Percentiles rank a stretch among this genome's conserved stretches.
phyloP scores from a whole-genome alignment of 2,797 vertebrate genomes.

The Falco cherrug region DNA sequence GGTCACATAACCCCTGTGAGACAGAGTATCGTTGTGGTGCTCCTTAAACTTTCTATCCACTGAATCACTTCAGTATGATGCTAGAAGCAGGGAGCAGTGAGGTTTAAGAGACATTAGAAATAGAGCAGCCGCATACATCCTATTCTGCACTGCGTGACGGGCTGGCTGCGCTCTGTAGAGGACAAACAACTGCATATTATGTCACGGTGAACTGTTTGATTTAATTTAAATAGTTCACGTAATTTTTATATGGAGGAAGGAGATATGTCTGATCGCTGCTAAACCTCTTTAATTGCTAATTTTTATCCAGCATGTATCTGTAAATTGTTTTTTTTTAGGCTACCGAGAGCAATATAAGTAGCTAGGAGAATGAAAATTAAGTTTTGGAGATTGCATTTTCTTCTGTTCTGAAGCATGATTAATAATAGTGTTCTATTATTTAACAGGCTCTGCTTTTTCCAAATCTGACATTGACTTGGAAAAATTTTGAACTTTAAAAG shows the following conservation, averaged over 20 bases:
- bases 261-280: neutral
- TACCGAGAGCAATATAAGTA: conserved; percentile 12
- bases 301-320: neutral
- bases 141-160: neutral
- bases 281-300: neutral
- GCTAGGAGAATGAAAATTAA: conserved; percentile 11
- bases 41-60: neutral
- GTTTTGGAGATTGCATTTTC: neutral
- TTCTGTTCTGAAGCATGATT: conserved; percentile 51
- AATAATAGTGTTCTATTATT: conserved; percentile 49
- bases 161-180: neutral
- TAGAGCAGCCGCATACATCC: neutral
- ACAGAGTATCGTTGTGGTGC: neutral
- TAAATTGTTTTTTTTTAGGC: neutral
- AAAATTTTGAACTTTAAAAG: conserved; percentile 69
- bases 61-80: neutral
- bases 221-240: neutral
- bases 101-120: neutral
- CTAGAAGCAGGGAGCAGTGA: neutral
- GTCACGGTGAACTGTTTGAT: neutral
- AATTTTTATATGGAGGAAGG: neutral
- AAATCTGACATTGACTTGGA: conserved; percentile 63
- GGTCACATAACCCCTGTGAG: neutral
- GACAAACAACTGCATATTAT: neutral
- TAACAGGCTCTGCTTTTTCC: conserved; percentile 51